A percentile compares a stretch with the other conserved stretches of the same genome.
phyloP scores from a whole-genome alignment of 2,113 vertebrate genomes.

The Bos taurus region ARS-UCD2.0 NC_037329.1:32189001-32189500 shows the following conservation, averaged over 20 bases:
- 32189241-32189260: neutral
- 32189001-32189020: neutral
- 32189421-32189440: neutral
- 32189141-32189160: neutral
- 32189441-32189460: neutral
- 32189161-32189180: neutral
- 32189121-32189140: neutral
- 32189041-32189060: neutral
- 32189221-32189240: neutral
- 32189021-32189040: neutral
- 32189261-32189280: neutral
- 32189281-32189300: neutral
- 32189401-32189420: neutral
- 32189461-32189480: neutral
- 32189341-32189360: neutral
- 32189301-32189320: neutral
- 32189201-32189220: neutral
- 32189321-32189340: neutral
- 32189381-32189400: neutral
- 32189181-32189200: neutral
- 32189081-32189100: neutral
- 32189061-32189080: neutral
- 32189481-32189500: neutral
- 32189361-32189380: neutral
- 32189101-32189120: neutral